phyloP scores from a whole-genome alignment of 2,888 invertebrate species.

The Pachydiplax longipennis region DNA sequence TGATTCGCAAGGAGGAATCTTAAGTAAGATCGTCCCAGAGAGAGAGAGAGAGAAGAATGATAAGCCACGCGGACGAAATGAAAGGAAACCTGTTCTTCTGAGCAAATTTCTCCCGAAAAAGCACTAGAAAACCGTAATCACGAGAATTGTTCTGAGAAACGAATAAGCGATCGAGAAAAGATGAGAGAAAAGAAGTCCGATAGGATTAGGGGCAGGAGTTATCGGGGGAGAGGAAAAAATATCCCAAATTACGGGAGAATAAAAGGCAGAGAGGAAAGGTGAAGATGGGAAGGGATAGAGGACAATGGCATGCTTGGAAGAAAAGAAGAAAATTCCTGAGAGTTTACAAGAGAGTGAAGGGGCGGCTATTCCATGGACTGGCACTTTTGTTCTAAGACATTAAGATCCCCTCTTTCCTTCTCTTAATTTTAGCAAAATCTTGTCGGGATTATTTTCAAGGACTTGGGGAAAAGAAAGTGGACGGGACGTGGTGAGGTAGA shows the following conservation, averaged over 20 bases:
- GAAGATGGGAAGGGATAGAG: background rate
- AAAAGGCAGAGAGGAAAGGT: background rate
- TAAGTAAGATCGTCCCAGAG: background rate
- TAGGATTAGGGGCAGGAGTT: background rate
- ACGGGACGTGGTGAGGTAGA: background rate
- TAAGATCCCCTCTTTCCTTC: background rate
- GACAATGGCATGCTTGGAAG: background rate
- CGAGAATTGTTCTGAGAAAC: no score
- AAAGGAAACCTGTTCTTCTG: no score
- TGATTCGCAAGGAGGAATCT: background rate
- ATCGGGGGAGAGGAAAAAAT: background rate
- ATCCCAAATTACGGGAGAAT: background rate
- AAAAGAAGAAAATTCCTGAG: background rate
- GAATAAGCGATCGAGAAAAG: background rate
- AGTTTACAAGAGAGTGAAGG: background rate
- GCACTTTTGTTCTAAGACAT: background rate
- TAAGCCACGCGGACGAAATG: no score
- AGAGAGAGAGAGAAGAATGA: background rate
- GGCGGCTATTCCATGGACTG: background rate
- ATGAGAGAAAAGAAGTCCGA: background rate
- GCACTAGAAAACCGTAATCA: no score
- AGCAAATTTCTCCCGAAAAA: no score
- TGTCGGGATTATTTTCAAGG: no score
- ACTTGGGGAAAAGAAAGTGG: background rate
- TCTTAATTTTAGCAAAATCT: background rate